Evolutionary conservation across 2,113 vertebrate species (phyloP).

Genomic region (Petroica traversi): DNA sequence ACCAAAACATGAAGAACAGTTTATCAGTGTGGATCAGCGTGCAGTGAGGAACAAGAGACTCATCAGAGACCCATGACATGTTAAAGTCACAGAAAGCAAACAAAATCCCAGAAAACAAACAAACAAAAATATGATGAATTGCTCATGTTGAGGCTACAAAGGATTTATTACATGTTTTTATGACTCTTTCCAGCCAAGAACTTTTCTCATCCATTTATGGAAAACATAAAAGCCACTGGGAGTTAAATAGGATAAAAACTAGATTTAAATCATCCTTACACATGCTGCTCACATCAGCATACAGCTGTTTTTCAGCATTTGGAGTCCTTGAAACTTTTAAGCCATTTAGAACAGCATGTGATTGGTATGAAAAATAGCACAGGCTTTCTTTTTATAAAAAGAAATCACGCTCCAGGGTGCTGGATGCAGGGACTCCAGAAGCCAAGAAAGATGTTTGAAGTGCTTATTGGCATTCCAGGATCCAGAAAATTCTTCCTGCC

Average conservation of each 20-base stretch:
- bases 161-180: conserved; percentile 67
- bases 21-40: neutral
- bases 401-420: conserved; percentile 36
- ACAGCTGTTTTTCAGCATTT: conserved; percentile 73
- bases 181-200: conserved; percentile 67
- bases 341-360: conserved; percentile 52
- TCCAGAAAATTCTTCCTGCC: conserved; percentile 9
- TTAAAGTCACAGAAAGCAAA: conserved; percentile 30
- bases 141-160: conserved; percentile 39
- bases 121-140: conserved; percentile 19
- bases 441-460: conserved; percentile 49
- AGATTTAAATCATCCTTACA: conserved; percentile 66
- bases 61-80: neutral
- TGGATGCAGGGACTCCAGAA: conserved; percentile 60
- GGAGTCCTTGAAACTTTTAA: conserved; percentile 51
- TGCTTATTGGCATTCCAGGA: conserved; percentile 32
- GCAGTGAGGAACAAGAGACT: neutral
- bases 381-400: conserved; percentile 59
- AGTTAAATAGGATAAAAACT: conserved; percentile 71
- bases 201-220: conserved; percentile 74
- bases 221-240: conserved; percentile 75
- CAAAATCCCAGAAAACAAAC: conserved; percentile 28
- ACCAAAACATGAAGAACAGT: neutral
- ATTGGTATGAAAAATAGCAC: conserved; percentile 64
- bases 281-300: conserved; percentile 69